Base-by-base conservation (phyloP, 2,113 vertebrate species). In the Nyctereutes procyonoides region DNA sequence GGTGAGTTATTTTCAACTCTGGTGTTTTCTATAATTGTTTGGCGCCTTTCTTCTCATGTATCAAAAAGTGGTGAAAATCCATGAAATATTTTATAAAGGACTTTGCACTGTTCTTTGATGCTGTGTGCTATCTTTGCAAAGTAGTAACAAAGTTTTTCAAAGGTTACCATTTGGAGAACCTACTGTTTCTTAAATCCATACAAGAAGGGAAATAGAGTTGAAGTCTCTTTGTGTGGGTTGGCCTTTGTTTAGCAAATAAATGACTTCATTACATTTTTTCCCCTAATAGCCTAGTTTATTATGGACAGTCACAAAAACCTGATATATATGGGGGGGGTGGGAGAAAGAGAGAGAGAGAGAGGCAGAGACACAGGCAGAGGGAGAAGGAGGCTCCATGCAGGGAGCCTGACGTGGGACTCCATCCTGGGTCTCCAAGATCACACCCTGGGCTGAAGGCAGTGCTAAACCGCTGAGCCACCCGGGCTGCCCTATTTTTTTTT, bases 1-100 rank as follows among this genome's bases (percentile, higher is more conserved):
- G 48, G 17, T 4, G 85, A 71, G n/a, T 88, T 69, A 77, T 76
- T 95, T 95, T 80, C 20, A 81, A 30, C 20, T 94, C 62, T 96
- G 43, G 1, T 43, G 7, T 35, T 38, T 97, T 87, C 73, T n/a
- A 63, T 56, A 55, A 22, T 7, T 14, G 60, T 38, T 79, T 24
- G 3, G 16, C n/a, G 9, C 10, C 56, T 80, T 62, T 83, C 9
- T 93, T 95, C 51, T 85, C 28, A 22, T 60, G 91, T 93, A 63
- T 84, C 53, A 65, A 71, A 95, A 95, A 76, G 28, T 85, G 28
- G 24, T 63, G 5, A 82, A 93, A 60, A 56, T 48, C 55, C 63
- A 91, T 89, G 81, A 58, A 43, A 62, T 93, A 43, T 62, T 95
- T 95, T 89, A 16, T 53, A 60, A 80, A 35, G 20, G 30, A 76